A percentile compares a stretch with the other conserved stretches of the same genome.
Evolutionary conservation across 2,888 invertebrate species (phyloP).

Genomic region (Willowsia nigromaculata): DNA sequence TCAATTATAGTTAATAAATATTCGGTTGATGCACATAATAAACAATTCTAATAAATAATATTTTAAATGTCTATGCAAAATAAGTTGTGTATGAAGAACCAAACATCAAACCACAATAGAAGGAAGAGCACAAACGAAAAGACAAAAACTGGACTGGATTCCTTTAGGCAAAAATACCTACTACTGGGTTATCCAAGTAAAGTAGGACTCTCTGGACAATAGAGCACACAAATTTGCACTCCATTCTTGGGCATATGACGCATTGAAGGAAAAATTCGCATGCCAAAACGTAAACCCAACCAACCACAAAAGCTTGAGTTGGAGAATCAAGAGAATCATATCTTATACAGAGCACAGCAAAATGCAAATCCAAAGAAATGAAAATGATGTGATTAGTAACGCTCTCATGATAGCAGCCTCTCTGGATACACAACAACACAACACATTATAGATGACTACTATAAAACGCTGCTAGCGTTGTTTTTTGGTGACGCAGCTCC

Average conservation of each 20-base stretch:
- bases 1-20: neutral
- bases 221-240: neutral
- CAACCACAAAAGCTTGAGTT: too few species aligned
- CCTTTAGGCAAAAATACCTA: neutral
- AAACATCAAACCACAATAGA: too few species aligned
- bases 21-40: too few species aligned
- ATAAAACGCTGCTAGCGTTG: too few species aligned
- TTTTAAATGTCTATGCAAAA: neutral
- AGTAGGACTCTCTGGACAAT: neutral
- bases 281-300: neutral
- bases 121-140: neutral
- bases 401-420: too few species aligned
- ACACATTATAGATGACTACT: too few species aligned
- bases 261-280: conserved; percentile 5
- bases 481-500: too few species aligned
- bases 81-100: neutral
- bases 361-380: too few species aligned
- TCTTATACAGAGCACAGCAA: too few species aligned
- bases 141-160: neutral
- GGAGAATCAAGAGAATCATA: too few species aligned
- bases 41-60: too few species aligned
- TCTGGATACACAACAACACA: too few species aligned
- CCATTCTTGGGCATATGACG: conserved; percentile 49
- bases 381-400: neutral
- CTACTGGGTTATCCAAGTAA: neutral